Evolutionary conservation across 2,888 invertebrate genomes (phyloP).

Genomic region (Drosophila basisetae): DNA sequence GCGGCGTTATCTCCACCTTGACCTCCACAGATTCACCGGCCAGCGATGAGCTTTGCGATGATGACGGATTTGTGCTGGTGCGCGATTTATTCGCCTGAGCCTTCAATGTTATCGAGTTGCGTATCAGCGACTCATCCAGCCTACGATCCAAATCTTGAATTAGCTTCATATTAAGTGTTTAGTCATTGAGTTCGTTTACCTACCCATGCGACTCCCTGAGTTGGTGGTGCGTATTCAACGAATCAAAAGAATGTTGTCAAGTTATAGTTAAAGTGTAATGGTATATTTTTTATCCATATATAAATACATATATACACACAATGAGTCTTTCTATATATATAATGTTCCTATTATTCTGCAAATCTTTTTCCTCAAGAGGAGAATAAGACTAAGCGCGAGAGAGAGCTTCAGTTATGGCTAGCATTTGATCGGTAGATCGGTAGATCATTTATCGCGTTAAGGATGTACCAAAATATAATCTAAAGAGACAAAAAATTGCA

Average conservation of each 20-base stretch:
- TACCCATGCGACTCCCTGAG: constrained; percentile 89
- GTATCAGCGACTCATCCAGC: constrained; percentile 88
- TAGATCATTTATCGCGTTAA: background rate
- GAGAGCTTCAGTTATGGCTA: background rate
- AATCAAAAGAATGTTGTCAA: background rate
- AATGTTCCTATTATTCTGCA: background rate
- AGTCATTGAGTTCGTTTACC: constrained; percentile 75
- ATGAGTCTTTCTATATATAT: background rate
- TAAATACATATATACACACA: background rate
- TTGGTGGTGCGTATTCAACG: constrained; percentile 8
- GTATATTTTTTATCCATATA: background rate
- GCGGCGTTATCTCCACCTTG: constrained; percentile 85
- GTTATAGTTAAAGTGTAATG: too few relatives aligned
- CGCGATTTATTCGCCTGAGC: constrained; percentile 84
- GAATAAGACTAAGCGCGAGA: too few relatives aligned
- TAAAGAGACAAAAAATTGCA: too few relatives aligned
- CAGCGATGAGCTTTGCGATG: constrained; percentile 85
- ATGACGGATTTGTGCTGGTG: constrained; percentile 85
- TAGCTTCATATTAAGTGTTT: background rate
- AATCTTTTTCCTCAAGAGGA: too few relatives aligned
- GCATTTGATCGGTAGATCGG: background rate
- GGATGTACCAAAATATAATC: too few relatives aligned
- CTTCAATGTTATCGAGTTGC: constrained; percentile 85
- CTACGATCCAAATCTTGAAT: constrained; percentile 79
- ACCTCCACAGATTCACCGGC: constrained; percentile 85